Conservation (phyloP, 30 jellyfish, hydroid and myxozoan genomes). For the Aurelia coerulea region DNA sequence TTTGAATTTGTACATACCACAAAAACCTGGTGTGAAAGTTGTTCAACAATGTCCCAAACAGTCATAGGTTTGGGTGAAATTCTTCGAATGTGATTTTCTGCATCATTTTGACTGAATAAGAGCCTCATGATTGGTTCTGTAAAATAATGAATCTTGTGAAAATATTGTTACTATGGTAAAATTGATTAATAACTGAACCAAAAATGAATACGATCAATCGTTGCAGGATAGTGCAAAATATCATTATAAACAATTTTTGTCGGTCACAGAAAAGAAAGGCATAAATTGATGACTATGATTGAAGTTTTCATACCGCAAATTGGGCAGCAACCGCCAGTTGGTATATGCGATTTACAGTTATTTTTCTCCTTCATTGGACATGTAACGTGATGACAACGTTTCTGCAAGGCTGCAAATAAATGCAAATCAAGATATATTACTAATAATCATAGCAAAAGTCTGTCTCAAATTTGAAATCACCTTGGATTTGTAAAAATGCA, state of each 20-base stretch:
- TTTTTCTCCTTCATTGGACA: slow-evolving; percentile 37
- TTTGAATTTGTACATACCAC: slow-evolving; percentile 47
- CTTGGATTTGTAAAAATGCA: too few relatives aligned
- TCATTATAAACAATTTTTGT: background rate
- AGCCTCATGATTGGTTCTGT: slow-evolving; percentile 76
- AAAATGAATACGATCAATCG: too few relatives aligned
- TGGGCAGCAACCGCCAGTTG: slow-evolving; percentile 87
- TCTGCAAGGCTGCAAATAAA: slow-evolving; percentile 5
- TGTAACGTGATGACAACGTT: slow-evolving; percentile 62
- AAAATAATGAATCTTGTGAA: background rate
- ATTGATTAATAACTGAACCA: background rate
- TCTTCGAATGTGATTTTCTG: slow-evolving; percentile 51
- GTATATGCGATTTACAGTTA: slow-evolving; percentile 50
- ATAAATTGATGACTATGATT: background rate
- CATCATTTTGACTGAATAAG: slow-evolving; percentile 76
- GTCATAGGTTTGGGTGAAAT: slow-evolving; percentile 65
- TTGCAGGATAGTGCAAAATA: too few relatives aligned
- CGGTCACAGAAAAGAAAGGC: background rate
- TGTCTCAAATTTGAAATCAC: too few relatives aligned
- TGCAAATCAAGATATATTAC: too few relatives aligned
- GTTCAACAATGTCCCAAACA: slow-evolving; percentile 64
- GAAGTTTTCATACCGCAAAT: slow-evolving; percentile 64
- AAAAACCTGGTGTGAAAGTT: slow-evolving; percentile 46
- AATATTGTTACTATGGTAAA: background rate
- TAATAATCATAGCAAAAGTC: too few relatives aligned